These are phyloP conservation scores for Gastrophryne carolinensis DNA, from an alignment of 2,797 vertebrate genomes.

Conservation along the genomic window DNA sequence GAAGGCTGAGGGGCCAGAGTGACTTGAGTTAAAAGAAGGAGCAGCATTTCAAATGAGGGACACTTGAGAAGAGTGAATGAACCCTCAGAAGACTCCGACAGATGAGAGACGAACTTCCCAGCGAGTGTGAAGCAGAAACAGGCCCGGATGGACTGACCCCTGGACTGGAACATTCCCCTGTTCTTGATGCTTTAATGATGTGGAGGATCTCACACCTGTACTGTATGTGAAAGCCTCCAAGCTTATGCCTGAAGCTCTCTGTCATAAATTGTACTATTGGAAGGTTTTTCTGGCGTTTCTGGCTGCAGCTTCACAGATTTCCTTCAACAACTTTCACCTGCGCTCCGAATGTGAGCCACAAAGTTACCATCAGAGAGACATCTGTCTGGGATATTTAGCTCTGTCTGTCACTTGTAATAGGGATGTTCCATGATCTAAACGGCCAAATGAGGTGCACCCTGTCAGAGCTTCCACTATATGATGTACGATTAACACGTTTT, in stretches of 20 bases:
- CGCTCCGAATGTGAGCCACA: background rate
- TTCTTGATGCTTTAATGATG: constrained; percentile 15
- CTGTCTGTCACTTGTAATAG: constrained; percentile 32
- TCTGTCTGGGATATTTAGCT: constrained; percentile 26
- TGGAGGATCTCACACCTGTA: constrained; percentile 35
- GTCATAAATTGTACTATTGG: constrained; percentile 12
- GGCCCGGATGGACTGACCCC: background rate
- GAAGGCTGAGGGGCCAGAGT: too few species aligned
- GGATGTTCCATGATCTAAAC: constrained; percentile 46
- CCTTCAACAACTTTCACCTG: constrained; percentile 31
- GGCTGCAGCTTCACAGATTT: constrained; percentile 5
- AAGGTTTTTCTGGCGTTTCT: constrained; percentile 13
- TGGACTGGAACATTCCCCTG: background rate
- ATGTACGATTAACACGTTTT: constrained; percentile 44
- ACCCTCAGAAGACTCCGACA: too few species aligned
- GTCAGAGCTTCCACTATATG: constrained; percentile 39
- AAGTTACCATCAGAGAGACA: constrained; percentile 37
- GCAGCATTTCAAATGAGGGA: too few species aligned
- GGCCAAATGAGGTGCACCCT: constrained; percentile 30
- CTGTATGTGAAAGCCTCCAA: background rate
- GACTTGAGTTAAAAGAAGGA: too few species aligned
- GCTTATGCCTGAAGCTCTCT: background rate
- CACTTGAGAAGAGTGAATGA: too few species aligned
- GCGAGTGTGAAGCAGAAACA: too few species aligned
- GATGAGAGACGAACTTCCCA: too few species aligned